These are phyloP conservation scores for Ooceraea biroi DNA, from an alignment of 1,140 invertebrate species.

Conservation along the genomic window DNA sequence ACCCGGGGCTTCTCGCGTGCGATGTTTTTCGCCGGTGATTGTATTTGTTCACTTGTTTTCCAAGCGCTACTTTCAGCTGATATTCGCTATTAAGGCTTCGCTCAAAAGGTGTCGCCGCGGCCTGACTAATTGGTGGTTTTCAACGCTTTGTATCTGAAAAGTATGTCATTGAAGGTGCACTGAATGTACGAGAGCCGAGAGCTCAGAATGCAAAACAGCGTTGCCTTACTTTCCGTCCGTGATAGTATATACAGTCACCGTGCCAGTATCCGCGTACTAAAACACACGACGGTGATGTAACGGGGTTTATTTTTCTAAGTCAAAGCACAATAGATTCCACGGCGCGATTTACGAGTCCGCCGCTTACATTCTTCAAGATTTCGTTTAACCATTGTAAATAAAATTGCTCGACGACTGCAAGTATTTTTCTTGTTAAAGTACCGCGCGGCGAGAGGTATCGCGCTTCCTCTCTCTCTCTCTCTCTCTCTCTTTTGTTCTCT, in stretches of 20 bases:
- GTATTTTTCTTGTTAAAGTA: conserved; percentile 60
- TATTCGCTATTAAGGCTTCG: conserved; percentile 30
- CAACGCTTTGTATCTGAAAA: conserved; percentile 30
- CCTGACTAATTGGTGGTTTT: conserved; percentile 41
- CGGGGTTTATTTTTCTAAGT: conserved; percentile 56
- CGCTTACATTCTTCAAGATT: conserved; percentile 61
- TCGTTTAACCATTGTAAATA: conserved; percentile 63
- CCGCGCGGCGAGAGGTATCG: conserved; percentile 6
- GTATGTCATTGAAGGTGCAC: conserved; percentile 11
- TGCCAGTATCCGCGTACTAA: conserved; percentile 2
- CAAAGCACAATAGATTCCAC: conserved; percentile 57
- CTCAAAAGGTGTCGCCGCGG: not conserved
- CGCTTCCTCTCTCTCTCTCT: not conserved
- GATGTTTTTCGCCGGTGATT: conserved; percentile 51
- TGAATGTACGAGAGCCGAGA: conserved; percentile 4
- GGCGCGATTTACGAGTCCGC: conserved; percentile 55
- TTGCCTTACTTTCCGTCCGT: conserved; percentile 26
- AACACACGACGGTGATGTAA: conserved; percentile 41
- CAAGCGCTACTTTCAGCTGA: conserved; percentile 17
- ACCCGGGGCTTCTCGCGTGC: conserved; percentile 32
- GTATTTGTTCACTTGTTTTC: conserved; percentile 27
- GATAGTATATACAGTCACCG: conserved; percentile 26
- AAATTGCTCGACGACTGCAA: conserved; percentile 59
- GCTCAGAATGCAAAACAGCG: conserved; percentile 39
- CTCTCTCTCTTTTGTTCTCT: not conserved